Evolutionary conservation across 2,888 invertebrate species (phyloP), one percentile per base, ranked within the genome.

Genomic region (Micropterix aruncella): DNA sequence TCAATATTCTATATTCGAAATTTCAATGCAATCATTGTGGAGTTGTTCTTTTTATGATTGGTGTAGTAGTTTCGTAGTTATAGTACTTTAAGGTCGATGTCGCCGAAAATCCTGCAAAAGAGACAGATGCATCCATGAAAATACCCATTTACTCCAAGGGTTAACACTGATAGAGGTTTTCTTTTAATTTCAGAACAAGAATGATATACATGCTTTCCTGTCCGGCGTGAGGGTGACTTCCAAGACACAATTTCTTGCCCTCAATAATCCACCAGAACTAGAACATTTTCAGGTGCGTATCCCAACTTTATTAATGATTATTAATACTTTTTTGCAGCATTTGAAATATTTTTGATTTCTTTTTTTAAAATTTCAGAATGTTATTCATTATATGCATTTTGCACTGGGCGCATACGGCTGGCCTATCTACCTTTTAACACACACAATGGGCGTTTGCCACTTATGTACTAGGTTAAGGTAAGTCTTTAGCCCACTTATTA

Each of bases 381-480:
- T 83, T 51, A 81, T 88, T 52, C 86, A 89, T 62, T 90, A 79
- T 59, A 87, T 89, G 77, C 79, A 84, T 56, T 89, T 80, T 60
- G 89, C 89, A 37, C 74, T 88, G 46, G 83, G 85, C 36, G 88
- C 88, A 43, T 90, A 90, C 60, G 90, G 90, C 42, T 91, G 90
- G 89, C 89, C 89, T 40, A 79, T 89, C 69, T 88, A 82, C 59
- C 73, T 89, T 53, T 77, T 86, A 63, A 80, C 80, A 49, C 75
- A 81, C 57, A 73, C 79, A 37, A 74, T 78, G 41, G 84, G 82
- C 47, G 63, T 83, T 48, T 87, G 86, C 61, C 76, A 79, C 55
- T 66, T 89, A 41, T 76, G 84, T 59, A 75, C 84, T 19, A 75
- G 80, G 55, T 61, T 80, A 44, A 73, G 72, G 79, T 79, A 60